These are phyloP conservation scores for Drosophila lacicola DNA, from an alignment of 2,888 invertebrate genomes.

Conservation along the genomic window DNA sequence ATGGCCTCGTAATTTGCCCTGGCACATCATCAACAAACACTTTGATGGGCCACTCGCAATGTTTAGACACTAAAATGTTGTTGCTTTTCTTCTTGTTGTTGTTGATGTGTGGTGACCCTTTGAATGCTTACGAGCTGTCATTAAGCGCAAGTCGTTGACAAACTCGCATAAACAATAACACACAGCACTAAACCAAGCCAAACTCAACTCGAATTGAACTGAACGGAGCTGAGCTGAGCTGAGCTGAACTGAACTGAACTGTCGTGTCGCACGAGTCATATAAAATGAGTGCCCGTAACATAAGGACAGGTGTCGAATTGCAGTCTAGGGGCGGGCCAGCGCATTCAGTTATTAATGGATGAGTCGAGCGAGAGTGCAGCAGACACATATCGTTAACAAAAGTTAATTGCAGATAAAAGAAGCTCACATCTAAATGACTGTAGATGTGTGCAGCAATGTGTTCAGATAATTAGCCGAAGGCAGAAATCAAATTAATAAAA, in stretches of 20 bases:
- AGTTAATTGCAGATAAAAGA: background rate
- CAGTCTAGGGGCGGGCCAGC: background rate
- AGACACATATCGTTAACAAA: constrained; percentile 4
- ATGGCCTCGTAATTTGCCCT: constrained; percentile 61
- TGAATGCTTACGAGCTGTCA: constrained; percentile 69
- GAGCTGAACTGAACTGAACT: constrained; percentile 2
- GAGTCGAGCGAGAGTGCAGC: constrained; percentile 1
- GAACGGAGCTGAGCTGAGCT: constrained; percentile 1
- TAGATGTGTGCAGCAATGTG: too few species aligned
- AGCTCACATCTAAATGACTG: background rate
- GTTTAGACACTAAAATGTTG: constrained; percentile 48
- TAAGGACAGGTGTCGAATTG: constrained; percentile 47
- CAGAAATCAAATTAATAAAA: background rate
- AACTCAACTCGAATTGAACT: constrained; percentile 8
- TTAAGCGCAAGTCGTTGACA: constrained; percentile 74
- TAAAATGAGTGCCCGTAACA: constrained; percentile 21
- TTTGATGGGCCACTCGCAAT: constrained; percentile 44
- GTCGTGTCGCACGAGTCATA: constrained; percentile 34
- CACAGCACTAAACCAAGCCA: constrained; percentile 35
- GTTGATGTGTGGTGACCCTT: constrained; percentile 61
- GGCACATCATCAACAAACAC: constrained; percentile 71
- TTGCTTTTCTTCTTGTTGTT: constrained; percentile 10
- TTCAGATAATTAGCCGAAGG: too few species aligned
- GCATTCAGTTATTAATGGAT: constrained; percentile 32
- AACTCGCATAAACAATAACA: constrained; percentile 76